Evolutionary conservation across 2,797 vertebrate genomes (phyloP).

Genomic region (Sebastes wilsoni): DNA sequence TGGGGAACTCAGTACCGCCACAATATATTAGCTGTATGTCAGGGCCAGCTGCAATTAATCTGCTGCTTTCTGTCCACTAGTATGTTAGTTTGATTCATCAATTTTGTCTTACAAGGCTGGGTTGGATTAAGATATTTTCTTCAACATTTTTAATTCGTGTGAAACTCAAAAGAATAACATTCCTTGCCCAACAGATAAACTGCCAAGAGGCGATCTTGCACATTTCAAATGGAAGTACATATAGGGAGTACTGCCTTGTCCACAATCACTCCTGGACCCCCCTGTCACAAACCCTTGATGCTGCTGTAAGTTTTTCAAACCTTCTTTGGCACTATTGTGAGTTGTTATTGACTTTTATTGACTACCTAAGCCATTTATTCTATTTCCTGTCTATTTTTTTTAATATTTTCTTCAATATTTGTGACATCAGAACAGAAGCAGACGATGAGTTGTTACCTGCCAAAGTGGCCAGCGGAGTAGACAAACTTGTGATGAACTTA

Average conservation of each 20-base stretch:
- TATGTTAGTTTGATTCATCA: background rate
- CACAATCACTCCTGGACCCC: conserved; percentile 86
- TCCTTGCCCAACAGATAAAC: conserved; percentile 76
- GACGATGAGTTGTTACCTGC: background rate
- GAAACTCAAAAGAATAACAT: background rate
- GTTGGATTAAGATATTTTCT: background rate
- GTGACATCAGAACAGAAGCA: background rate
- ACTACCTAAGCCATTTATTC: background rate
- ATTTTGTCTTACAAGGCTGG: background rate
- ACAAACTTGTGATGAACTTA: background rate
- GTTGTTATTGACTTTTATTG: background rate
- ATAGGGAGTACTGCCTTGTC: conserved; percentile 89
- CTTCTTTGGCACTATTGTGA: background rate
- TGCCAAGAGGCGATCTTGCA: conserved; percentile 89
- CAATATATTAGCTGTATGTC: too few species aligned
- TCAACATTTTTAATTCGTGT: background rate
- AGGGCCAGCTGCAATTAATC: too few species aligned
- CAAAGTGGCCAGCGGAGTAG: background rate
- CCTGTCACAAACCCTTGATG: conserved; percentile 79
- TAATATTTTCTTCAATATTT: background rate
- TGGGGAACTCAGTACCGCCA: too few species aligned
- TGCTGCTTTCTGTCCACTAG: too few species aligned
- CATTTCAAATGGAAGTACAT: conserved; percentile 64
- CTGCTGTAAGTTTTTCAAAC: conserved; percentile 84
- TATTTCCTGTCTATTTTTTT: background rate